A percentile compares a stretch with the other conserved stretches of the same genome.
These are phyloP conservation scores for Forbesichthys papilliferus DNA, from an alignment of 2,113 vertebrate species.

Conservation along the genomic window DNA sequence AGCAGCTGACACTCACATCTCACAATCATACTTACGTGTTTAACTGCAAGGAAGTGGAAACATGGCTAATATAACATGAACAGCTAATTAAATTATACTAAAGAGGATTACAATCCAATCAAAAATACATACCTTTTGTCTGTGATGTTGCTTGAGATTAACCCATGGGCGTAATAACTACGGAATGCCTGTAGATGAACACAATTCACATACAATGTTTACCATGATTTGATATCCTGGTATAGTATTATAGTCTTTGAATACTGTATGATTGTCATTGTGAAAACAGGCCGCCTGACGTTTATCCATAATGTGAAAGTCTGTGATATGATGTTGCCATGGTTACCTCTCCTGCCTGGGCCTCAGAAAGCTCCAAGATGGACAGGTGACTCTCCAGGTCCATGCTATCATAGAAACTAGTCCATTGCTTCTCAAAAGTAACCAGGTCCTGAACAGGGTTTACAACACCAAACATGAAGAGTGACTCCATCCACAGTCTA, in stretches of 20 bases:
- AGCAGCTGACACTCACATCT: neutral
- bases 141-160: constrained; percentile 93
- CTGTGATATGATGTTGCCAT: neutral
- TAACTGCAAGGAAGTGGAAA: too few species aligned
- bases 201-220: constrained; percentile 7
- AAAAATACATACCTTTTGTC: constrained; percentile 85
- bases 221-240: too few species aligned
- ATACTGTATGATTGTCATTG: too few species aligned
- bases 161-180: constrained; percentile 91
- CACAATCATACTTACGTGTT: neutral
- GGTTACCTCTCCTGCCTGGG: constrained; percentile 90
- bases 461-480: neutral
- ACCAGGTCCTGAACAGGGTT: constrained; percentile 79
- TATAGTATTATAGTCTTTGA: too few species aligned
- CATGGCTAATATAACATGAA: too few species aligned
- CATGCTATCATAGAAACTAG: constrained; percentile 87
- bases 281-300: too few species aligned
- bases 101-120: neutral
- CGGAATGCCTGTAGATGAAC: constrained; percentile 83
- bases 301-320: too few species aligned
- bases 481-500: neutral
- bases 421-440: constrained; percentile 91
- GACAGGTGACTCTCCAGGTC: constrained; percentile 90
- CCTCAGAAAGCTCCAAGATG: constrained; percentile 92
- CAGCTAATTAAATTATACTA: neutral